These are phyloP conservation scores for Eupeodes latifasciatus DNA, from an alignment of 2,888 invertebrate genomes.

Conservation along the genomic window DNA sequence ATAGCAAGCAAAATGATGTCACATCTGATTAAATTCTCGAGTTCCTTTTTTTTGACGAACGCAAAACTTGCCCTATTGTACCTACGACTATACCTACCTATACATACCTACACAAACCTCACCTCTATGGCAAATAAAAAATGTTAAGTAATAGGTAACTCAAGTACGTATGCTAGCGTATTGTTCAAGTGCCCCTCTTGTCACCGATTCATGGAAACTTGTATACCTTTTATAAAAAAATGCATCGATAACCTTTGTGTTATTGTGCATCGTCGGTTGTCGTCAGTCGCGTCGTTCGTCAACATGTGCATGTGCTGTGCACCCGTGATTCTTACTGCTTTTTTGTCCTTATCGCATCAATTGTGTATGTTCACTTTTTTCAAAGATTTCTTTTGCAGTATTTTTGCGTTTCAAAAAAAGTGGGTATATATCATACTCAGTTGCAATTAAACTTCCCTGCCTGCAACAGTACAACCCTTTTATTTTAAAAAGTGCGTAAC, in stretches of 20 bases:
- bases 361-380: conserved; percentile 24
- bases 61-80: conserved; percentile 9
- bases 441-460: background rate
- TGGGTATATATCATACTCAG: conserved; percentile 10
- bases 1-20: background rate
- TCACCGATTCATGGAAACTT: conserved; percentile 26
- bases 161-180: conserved; percentile 26
- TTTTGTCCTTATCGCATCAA: conserved; percentile 18
- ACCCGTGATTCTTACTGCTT: conserved; percentile 9
- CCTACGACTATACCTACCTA: background rate
- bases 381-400: background rate
- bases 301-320: conserved; percentile 5
- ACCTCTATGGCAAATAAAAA: background rate
- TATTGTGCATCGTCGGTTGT: background rate
- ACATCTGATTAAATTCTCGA: background rate
- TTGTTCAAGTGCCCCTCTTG: conserved; percentile 52
- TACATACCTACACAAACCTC: background rate
- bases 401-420: conserved; percentile 5
- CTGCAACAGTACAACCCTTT: conserved; percentile 21
- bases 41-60: background rate
- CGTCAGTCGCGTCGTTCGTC: background rate
- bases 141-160: conserved; percentile 22
- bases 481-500: conserved; percentile 64
- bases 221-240: conserved; percentile 18
- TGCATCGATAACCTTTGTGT: conserved; percentile 28